Base-by-base conservation (phyloP, 2,797 vertebrate species). In the Neosilurus hyrtlii region DNA sequence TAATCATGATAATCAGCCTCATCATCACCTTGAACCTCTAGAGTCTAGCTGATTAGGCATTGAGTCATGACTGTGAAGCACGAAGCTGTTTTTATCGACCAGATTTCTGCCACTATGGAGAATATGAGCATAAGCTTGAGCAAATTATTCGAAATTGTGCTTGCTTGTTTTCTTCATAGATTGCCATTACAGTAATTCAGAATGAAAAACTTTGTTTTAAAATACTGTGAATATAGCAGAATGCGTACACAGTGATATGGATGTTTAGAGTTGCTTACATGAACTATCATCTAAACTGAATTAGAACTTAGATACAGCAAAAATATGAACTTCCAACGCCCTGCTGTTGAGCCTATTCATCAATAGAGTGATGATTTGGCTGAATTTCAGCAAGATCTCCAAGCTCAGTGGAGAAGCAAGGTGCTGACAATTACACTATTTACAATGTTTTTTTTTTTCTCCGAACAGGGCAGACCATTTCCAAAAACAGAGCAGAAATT, bases 401-500 rank as follows among this genome's bases (percentile, higher is more conserved):
- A 79, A 86, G 82, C 85, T 88, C 84, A 83, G 51, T 79, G 80
- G 73, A 83, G 78, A 79, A 37, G 78, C 85, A 57, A 65, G 85
- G 82, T 86, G 86, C 83, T 86, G 81, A 87, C 84, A 87, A 80
- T 83, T 68, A 79, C 73, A 57, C 81, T 79, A 49, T 77, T 52
- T 79, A 80, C 59, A 80, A 75, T 82, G 26, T 86, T 73, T 67
- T 54, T 15, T n/a, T 43, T 8, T 81, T 82, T 70, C 24, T 85
- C 54, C 76, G 51, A 65, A 78, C 89, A 95, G 95, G 94, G 94
- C 10, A 94, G 90, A 81, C 79, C 91, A 5, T 87, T 95, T 62
- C 95, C 95, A 37, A 95, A 94, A 90, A 93, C 93, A 0, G 91
- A 94, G 90, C 93, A 94, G 92, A 95, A 95, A 89, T 94, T 95